Base-by-base conservation (phyloP, 2,888 invertebrate genomes). In the Penaeus monodon region DNA sequence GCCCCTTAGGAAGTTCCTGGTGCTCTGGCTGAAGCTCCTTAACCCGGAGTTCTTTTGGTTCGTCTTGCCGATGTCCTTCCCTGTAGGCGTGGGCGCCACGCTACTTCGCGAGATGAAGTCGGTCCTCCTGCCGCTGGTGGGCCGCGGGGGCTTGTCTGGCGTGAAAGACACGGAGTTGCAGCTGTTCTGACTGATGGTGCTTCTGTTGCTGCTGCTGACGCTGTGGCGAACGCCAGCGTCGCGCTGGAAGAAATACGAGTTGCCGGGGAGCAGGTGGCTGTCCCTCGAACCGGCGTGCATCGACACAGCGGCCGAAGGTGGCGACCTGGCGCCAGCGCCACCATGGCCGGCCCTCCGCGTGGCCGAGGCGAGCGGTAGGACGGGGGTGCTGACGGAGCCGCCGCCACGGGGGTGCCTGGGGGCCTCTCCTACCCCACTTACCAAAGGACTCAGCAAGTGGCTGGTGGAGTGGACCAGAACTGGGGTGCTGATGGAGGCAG, bases 401-500 rank as follows among this genome's bases (percentile, higher is more conserved):
- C 44, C 57, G 29, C 44, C 57, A 7, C 70, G n/a, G 17, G 82
- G 63, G 57, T 49, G 73, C 10, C 70, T 27, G 22, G 38, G 22
- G 29, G 20, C 33, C 6, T 33, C 49, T 29, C 63, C 57, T n/a
- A 70, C 82, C 29, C 57, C 33, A 24, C 82, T 73, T n/a, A 44
- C 68, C 2, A 44, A 24, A 17, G 81, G 81, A n/a, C 70, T 68
- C 63, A 82, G 33, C 70, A 82, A 57, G 57, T 82, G 82, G 57
- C 82, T 82, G 63, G 82, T 82, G n/a, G 84, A 76, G 27, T 84
- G 84, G 29, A 84, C n/a, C 10, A 84, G 76, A n/a, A 84, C 38
- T 57, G 84, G 84, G n/a, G 84, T 76, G 49, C 84, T 84, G 65
- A 84, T 84, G n/a, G 84, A 77, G 24, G 77, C 33, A 44, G 76